Evolutionary conservation across 23 tunicate genomes (phyloP).

Genomic region (Halocynthia roretzi): DNA sequence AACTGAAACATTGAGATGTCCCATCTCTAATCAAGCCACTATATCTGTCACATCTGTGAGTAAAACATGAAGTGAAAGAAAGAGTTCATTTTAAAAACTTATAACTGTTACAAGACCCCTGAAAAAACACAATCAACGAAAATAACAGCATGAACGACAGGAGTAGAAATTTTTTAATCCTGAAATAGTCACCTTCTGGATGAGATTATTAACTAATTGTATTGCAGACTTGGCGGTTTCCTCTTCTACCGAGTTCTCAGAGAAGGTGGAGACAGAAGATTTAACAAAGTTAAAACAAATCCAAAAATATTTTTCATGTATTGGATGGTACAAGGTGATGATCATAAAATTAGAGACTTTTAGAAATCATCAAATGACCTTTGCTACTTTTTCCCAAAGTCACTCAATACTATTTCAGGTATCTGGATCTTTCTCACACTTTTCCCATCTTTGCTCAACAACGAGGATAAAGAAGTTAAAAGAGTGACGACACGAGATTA

Average conservation of each 20-base stretch:
- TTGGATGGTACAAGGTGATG: conserved; percentile 76
- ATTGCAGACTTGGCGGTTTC: conserved; percentile 48
- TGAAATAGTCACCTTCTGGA: background rate
- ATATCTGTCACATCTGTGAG: no score
- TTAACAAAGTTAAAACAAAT: conserved; percentile 58
- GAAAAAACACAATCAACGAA: background rate
- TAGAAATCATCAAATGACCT: background rate
- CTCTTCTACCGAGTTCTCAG: conserved; percentile 46
- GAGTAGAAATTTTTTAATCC: background rate
- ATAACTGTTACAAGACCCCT: background rate
- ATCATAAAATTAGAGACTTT: background rate
- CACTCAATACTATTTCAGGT: conserved; percentile 14
- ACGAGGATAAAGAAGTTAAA: conserved; percentile 13
- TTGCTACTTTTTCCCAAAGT: background rate
- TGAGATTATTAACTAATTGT: background rate
- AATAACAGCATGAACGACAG: background rate
- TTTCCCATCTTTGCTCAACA: conserved; percentile 53
- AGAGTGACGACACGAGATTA: conserved; percentile 43
- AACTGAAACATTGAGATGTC: no score
- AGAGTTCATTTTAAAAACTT: background rate
- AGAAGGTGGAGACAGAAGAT: conserved; percentile 65
- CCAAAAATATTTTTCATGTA: conserved; percentile 47
- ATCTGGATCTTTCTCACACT: conserved; percentile 69
- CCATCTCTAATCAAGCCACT: no score
- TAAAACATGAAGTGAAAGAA: no score